These are phyloP conservation scores for Struthio camelus DNA, from an alignment of 2,113 vertebrate species.

Conservation along the genomic window DNA sequence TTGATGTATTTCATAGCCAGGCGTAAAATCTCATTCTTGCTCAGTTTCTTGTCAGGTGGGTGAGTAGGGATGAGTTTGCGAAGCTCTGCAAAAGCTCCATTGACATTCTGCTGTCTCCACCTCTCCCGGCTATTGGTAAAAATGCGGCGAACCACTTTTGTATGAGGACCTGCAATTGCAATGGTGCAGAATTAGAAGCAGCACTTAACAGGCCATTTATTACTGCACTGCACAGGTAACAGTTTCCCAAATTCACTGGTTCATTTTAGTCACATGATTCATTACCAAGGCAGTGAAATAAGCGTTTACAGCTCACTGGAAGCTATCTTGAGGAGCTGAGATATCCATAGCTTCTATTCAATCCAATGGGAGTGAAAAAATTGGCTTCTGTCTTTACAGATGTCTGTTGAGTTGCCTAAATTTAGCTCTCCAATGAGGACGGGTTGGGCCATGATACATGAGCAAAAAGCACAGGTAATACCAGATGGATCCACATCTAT, in stretches of 20 bases:
- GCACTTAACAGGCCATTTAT: rapidly evolving
- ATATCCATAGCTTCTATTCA: not conserved
- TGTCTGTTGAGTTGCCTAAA: not conserved
- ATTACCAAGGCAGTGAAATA: not conserved
- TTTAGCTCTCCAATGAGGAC: not conserved
- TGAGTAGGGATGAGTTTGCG: constrained; percentile 95
- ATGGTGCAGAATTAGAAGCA: not conserved
- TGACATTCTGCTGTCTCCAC: constrained; percentile 96
- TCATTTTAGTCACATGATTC: not conserved
- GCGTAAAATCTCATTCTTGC: constrained; percentile 95
- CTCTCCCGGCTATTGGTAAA: constrained; percentile 95
- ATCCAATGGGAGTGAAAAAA: not conserved
- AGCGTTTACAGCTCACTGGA: not conserved
- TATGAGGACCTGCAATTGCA: constrained; percentile 83
- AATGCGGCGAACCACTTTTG: constrained; percentile 92
- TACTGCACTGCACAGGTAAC: not conserved
- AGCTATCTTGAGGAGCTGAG: not conserved
- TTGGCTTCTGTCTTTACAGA: not conserved
- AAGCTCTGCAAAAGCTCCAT: constrained; percentile 92
- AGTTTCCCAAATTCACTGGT: rapidly evolving
- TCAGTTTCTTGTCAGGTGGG: constrained; percentile 93
- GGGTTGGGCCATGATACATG: not conserved
- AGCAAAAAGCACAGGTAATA: not conserved
- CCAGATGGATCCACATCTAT: not conserved
- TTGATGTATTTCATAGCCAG: constrained; percentile 98